Conservation (phyloP, 2,888 invertebrate genomes). For the Congeria kusceri region DNA sequence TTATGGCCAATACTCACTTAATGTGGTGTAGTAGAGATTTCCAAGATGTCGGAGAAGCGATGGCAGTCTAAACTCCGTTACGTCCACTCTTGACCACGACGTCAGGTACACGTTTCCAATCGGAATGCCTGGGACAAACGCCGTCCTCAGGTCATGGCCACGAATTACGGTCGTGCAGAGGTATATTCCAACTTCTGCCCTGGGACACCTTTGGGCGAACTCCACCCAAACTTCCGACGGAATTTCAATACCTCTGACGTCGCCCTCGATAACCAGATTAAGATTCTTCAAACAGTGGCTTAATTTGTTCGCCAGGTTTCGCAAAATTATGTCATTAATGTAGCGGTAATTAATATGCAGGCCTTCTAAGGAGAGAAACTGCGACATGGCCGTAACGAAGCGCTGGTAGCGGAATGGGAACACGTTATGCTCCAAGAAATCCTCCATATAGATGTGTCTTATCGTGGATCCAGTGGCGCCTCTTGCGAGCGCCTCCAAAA, state of each 20-base stretch:
- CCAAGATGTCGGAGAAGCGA: conserved; percentile 52
- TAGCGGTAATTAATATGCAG: conserved; percentile 65
- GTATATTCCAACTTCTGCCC: conserved; percentile 50
- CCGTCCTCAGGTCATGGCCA: conserved; percentile 54
- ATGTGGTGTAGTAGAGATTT: conserved; percentile 36
- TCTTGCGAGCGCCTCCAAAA: conserved; percentile 62
- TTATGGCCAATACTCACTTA: conserved; percentile 28
- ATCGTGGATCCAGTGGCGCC: conserved; percentile 52
- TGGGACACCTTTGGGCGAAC: conserved; percentile 43
- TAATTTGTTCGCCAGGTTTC: conserved; percentile 50
- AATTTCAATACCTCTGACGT: conserved; percentile 58
- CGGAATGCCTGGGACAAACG: conserved; percentile 65
- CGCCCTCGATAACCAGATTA: conserved; percentile 63
- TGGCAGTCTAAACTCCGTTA: conserved; percentile 40
- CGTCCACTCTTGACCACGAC: conserved; percentile 60
- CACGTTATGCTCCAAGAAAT: conserved; percentile 64
- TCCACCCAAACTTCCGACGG: conserved; percentile 56
- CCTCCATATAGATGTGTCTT: conserved; percentile 59
- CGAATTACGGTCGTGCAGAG: conserved; percentile 64
- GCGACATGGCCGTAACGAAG: conserved; percentile 55
- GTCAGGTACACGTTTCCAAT: conserved; percentile 61
- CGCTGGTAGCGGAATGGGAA: conserved; percentile 52
- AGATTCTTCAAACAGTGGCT: conserved; percentile 44
- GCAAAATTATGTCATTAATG: conserved; percentile 50
- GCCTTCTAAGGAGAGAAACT: conserved; percentile 45